These are phyloP conservation scores for Lophochroa leadbeateri DNA, from an alignment of 2,113 vertebrate species.

Conservation along the genomic window DNA sequence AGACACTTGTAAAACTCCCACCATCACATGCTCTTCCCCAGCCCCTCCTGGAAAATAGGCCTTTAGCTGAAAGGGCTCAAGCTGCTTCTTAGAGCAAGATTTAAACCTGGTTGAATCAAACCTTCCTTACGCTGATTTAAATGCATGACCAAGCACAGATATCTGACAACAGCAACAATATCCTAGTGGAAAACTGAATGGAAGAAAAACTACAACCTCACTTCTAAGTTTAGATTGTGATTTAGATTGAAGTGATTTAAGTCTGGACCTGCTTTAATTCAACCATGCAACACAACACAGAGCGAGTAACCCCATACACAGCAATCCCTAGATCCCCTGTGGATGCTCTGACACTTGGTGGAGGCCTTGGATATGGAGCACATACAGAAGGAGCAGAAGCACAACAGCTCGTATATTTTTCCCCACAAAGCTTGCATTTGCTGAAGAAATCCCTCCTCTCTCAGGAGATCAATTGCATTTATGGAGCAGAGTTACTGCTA, in stretches of 20 bases:
- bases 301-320: fast-evolving
- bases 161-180: background rate
- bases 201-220: background rate
- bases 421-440: conserved; percentile 20
- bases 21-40: background rate
- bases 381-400: background rate
- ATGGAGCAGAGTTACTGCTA: conserved; percentile 59
- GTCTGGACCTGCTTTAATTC: background rate
- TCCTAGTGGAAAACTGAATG: fast-evolving
- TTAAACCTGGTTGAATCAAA: background rate
- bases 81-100: background rate
- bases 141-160: background rate
- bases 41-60: background rate
- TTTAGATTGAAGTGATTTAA: background rate
- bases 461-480: conserved; percentile 65
- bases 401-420: background rate
- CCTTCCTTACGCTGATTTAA: background rate
- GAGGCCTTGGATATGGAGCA: background rate
- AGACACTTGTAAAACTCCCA: conserved; percentile 54
- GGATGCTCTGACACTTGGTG: background rate
- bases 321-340: background rate
- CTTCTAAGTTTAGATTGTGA: background rate
- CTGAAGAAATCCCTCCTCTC: conserved; percentile 57
- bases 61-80: background rate
- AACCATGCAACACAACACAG: fast-evolving